Evolutionary conservation across 2,113 vertebrate genomes (phyloP).

Genomic region (Talpa occidentalis): DNA sequence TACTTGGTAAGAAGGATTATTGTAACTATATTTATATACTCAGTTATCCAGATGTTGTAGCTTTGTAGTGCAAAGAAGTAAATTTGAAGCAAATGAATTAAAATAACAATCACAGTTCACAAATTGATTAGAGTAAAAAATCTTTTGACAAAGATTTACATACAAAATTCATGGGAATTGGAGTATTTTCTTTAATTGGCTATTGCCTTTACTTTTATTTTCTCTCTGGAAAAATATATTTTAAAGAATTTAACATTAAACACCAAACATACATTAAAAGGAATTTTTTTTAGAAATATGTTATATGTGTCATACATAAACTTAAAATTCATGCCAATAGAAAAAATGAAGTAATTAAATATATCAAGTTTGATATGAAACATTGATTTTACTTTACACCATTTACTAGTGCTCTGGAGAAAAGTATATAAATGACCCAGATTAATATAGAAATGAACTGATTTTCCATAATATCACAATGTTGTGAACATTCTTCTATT

Average conservation of each 20-base stretch:
- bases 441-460: neutral
- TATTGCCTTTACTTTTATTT: neutral
- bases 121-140: neutral
- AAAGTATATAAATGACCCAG: neutral
- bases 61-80: neutral
- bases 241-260: neutral
- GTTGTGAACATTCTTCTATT: neutral
- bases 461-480: neutral
- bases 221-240: neutral
- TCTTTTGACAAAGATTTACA: neutral
- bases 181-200: neutral
- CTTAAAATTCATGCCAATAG: neutral
- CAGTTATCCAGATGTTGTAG: neutral
- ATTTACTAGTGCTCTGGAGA: neutral
- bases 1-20: neutral
- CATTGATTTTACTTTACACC: neutral
- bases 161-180: neutral
- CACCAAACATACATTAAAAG: neutral
- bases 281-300: neutral
- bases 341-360: neutral
- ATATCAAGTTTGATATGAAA: neutral
- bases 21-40: neutral
- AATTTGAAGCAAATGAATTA: neutral
- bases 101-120: neutral
- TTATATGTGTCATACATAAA: neutral